Base-by-base conservation (phyloP, 2,888 invertebrate species). In the Stenodema calcarata region DNA sequence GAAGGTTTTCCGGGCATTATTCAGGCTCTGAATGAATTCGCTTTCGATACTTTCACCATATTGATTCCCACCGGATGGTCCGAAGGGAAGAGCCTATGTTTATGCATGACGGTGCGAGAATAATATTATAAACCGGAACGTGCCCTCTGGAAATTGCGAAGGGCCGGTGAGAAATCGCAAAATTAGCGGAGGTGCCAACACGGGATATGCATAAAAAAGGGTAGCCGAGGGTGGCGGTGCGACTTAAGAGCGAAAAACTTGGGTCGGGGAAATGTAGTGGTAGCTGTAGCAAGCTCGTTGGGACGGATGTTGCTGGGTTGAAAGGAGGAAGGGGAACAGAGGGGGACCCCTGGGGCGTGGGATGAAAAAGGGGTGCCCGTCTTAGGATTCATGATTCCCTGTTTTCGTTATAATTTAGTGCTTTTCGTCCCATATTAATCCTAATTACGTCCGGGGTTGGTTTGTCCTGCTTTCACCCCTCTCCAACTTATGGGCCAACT, bases 351-450 rank as follows among this genome's bases (percentile, higher is more conserved):
- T 16, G 82, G 82, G 82, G 82, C 42, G n/a, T 23, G 62, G 82
- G 41, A 82, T 82, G 82, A 82, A 82, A 82, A 82, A 82, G 82
- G 42, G 82, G 69, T 12, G 23, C 82, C 35, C 70, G 82, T 82
- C 82, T 42, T 69, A 82, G 82, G 82, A 82, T 82, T 82, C 82
- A 82, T 82, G 82, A 69, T 82, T 82, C 82, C 62, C 82, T 44
- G 82, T 82, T 82, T 82, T 69, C 82, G 82, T 82, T 82, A 69
- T 69, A 82, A 82, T 82, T 82, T 82, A 82, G 82, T 69, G 82
- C 82, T 70, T 82, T 82, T 82, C 82, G 54, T 82, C 62, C 70
- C 82, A 28, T 82, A 82, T 82, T 82, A 82, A 82, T 82, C 82
- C 82, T 82, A 82, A 82, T 82, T 82, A 82, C 69, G 35, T 82